Evolutionary conservation across 92 coral and sea anemone genomes (phyloP).

Genomic region (Parazoanthus swiftii): DNA sequence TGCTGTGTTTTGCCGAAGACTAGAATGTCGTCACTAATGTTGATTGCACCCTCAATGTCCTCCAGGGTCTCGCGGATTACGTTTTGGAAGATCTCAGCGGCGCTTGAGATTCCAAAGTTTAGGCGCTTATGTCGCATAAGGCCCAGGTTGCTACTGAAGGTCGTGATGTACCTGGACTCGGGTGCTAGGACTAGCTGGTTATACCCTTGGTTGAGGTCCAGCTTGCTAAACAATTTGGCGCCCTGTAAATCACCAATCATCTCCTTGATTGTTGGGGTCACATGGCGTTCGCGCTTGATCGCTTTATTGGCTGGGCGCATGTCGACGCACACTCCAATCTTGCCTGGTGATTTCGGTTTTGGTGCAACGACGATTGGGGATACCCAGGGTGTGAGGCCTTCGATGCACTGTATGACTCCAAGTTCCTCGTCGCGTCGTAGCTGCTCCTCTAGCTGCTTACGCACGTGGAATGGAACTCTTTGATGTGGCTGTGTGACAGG

Average conservation of each 20-base stretch:
- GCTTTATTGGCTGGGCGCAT: conserved; percentile 43
- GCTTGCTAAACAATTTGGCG: conserved; percentile 50
- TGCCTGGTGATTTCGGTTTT: conserved; percentile 57
- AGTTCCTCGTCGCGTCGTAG: conserved; percentile 45
- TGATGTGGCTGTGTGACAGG: conserved; percentile 61
- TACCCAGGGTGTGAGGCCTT: conserved; percentile 60
- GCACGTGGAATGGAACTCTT: conserved; percentile 56
- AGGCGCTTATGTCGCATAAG: too few species aligned
- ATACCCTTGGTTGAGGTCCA: conserved; percentile 40
- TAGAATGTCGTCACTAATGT: too few species aligned
- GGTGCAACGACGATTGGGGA: conserved; percentile 66
- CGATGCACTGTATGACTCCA: conserved; percentile 53
- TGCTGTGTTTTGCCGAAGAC: too few species aligned
- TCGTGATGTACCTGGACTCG: too few species aligned
- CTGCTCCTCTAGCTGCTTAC: conserved; percentile 60
- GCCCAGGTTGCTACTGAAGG: too few species aligned
- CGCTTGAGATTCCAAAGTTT: too few species aligned
- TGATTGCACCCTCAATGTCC: too few species aligned
- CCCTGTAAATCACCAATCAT: conserved; percentile 54
- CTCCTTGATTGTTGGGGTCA: conserved; percentile 5
- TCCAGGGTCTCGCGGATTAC: too few species aligned
- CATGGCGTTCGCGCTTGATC: conserved; percentile 56
- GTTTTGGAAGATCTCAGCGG: too few species aligned
- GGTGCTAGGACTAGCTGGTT: not conserved
- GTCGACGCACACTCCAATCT: conserved; percentile 28